Conservation (phyloP, 2,797 vertebrate genomes). For the Tiaroga cobitis region DNA sequence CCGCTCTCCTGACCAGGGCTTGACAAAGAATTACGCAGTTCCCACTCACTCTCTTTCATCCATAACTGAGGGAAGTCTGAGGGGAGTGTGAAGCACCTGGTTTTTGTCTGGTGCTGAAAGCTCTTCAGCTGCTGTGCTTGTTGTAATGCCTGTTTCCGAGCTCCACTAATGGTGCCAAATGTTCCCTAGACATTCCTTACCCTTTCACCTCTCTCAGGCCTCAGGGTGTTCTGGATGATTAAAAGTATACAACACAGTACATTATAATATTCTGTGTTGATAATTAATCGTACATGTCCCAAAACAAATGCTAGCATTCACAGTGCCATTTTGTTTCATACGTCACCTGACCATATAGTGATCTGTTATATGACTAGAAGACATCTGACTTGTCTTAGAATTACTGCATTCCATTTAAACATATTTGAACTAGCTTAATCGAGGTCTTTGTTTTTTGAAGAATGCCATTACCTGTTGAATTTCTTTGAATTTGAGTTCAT, state of each 20-base stretch:
- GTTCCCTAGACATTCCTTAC: constrained; percentile 48
- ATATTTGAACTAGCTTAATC: neutral
- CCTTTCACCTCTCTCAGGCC: constrained; percentile 42
- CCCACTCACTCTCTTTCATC: constrained; percentile 1
- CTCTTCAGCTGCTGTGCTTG: constrained; percentile 71
- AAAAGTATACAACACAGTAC: neutral
- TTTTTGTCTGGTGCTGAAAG: constrained; percentile 70
- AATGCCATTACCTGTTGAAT: neutral
- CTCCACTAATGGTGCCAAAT: constrained; percentile 64
- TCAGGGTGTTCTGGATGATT: constrained; percentile 22
- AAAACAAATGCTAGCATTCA: neutral
- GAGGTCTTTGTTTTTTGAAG: neutral
- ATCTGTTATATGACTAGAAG: neutral
- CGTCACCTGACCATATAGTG: neutral
- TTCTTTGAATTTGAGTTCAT: neutral
- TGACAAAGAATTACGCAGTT: constrained; percentile 2
- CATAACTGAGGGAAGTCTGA: constrained; percentile 51
- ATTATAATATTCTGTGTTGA: neutral
- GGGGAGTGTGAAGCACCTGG: constrained; percentile 73
- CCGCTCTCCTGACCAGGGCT: constrained; percentile 3
- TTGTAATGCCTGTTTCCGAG: constrained; percentile 55
- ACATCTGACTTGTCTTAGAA: neutral
- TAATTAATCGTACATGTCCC: neutral
- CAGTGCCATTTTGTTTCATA: neutral
- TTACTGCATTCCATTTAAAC: neutral